A percentile compares a stretch with the other conserved stretches of the same genome.
Evolutionary conservation across 2,888 invertebrate genomes (phyloP).

Genomic region (Phasia obesa): DNA sequence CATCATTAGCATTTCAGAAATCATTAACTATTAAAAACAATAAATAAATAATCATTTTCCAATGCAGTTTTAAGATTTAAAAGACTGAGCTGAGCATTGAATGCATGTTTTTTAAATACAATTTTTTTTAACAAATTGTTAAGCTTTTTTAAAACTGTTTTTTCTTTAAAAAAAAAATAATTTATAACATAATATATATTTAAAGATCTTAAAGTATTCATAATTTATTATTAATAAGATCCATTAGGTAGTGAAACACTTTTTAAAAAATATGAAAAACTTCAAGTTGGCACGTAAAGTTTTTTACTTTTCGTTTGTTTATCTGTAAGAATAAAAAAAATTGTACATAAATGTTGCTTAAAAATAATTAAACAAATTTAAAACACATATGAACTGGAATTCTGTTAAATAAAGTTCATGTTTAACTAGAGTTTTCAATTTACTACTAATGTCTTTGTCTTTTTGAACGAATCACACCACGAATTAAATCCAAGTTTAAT

Average conservation of each 20-base stretch:
- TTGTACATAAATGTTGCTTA: slow-evolving; percentile 53
- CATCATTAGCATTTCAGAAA: slow-evolving; percentile 38
- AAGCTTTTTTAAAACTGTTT: slow-evolving; percentile 28
- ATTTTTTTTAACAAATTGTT: slow-evolving; percentile 50
- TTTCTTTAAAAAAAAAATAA: slow-evolving; percentile 22
- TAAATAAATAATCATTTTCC: slow-evolving; percentile 1
- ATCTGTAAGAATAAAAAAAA: slow-evolving; percentile 29
- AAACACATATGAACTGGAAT: slow-evolving; percentile 38
- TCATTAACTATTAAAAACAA: slow-evolving; percentile 14
- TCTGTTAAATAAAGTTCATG: slow-evolving; percentile 48
- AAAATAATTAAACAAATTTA: slow-evolving; percentile 13
- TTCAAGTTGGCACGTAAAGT: slow-evolving; percentile 59
- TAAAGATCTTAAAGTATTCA: slow-evolving; percentile 39
- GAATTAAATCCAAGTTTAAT: slow-evolving; percentile 59
- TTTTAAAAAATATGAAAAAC: slow-evolving; percentile 12
- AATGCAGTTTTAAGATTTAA: slow-evolving; percentile 22
- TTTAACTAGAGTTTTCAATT: slow-evolving; percentile 38
- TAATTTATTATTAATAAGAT: slow-evolving; percentile 34
- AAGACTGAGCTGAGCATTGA: slow-evolving; percentile 26
- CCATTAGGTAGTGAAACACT: slow-evolving; percentile 36
- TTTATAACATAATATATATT: slow-evolving; percentile 31
- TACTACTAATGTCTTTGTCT: slow-evolving; percentile 20
- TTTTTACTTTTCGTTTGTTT: slow-evolving; percentile 30
- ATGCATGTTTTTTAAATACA: slow-evolving; percentile 54
- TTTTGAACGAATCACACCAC: slow-evolving; percentile 69